Evolutionary conservation across 2,113 vertebrate species (phyloP).

Genomic region (Xenopus borealis): DNA sequence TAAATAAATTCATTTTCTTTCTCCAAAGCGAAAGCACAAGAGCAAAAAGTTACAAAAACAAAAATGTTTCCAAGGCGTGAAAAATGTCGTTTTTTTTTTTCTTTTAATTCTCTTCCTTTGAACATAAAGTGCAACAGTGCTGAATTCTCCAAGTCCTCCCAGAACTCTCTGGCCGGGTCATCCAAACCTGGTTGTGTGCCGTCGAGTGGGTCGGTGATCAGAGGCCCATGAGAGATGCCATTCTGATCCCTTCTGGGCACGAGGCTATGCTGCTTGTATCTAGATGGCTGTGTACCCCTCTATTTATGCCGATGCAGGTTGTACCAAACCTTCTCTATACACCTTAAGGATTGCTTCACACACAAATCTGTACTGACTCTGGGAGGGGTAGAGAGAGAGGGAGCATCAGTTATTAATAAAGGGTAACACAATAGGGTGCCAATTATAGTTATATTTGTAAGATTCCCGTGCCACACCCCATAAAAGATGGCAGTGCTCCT

Average conservation of each 20-base stretch:
- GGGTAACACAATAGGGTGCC: no score
- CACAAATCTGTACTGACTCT: constrained; percentile 98
- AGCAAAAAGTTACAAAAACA: constrained; percentile 4
- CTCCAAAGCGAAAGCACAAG: constrained; percentile 10
- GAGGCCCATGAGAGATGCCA: constrained; percentile 49
- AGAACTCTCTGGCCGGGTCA: constrained; percentile 63
- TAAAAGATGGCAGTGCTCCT: neutral
- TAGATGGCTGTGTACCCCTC: constrained; percentile 53
- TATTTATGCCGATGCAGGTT: constrained; percentile 77
- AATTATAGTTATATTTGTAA: no score
- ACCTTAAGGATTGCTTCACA: constrained; percentile 98
- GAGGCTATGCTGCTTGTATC: constrained; percentile 54
- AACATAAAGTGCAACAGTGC: constrained; percentile 99
- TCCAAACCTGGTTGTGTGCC: constrained; percentile 1
- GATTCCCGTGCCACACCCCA: no score
- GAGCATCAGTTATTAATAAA: no score
- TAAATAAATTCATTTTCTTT: constrained; percentile 31
- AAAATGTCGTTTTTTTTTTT: constrained; percentile 54
- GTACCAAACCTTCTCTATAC: constrained; percentile 89
- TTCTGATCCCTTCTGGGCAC: constrained; percentile 47
- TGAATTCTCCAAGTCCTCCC: constrained; percentile 79
- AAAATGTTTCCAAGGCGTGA: constrained; percentile 63
- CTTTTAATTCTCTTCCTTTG: constrained; percentile 54
- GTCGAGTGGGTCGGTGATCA: constrained; percentile 58
- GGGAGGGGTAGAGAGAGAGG: constrained; percentile 49